Conservation (phyloP, 2,113 vertebrate genomes). For the Apodemus sylvaticus region DNA sequence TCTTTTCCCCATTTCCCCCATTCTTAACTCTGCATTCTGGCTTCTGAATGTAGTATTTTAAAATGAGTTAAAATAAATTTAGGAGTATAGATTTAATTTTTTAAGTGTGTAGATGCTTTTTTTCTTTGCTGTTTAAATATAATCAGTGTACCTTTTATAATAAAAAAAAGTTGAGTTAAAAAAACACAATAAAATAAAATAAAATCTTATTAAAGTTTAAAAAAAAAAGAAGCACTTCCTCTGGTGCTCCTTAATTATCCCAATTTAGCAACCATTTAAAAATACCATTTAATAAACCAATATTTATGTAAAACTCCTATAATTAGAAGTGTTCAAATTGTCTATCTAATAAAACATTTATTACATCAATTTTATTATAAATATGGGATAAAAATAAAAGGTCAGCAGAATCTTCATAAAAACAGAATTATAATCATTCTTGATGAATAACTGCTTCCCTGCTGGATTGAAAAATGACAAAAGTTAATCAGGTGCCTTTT, state of each 20-base stretch:
- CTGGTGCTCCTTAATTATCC: neutral
- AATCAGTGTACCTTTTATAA: conserved; percentile 89
- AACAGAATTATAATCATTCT: neutral
- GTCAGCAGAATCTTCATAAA: neutral
- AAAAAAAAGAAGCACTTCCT: too few species aligned
- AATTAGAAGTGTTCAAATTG: neutral
- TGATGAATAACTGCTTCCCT: neutral
- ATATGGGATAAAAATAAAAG: neutral
- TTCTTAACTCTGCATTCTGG: conserved; percentile 89
- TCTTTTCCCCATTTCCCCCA: conserved; percentile 85
- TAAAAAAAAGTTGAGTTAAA: conserved; percentile 86
- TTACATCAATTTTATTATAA: conserved; percentile 5
- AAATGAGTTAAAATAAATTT: conserved; percentile 87
- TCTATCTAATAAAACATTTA: neutral
- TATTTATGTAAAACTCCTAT: neutral
- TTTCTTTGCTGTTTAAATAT: conserved; percentile 87
- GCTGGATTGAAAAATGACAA: neutral
- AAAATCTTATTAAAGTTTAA: too few species aligned
- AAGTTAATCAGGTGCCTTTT: neutral
- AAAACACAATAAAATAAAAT: conserved; percentile 83
- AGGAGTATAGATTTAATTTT: conserved; percentile 84
- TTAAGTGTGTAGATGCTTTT: conserved; percentile 87
- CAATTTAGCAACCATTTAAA: neutral
- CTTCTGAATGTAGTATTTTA: conserved; percentile 89
- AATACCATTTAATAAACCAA: neutral